A percentile compares a stretch with the other conserved stretches of the same genome.
phyloP scores from a whole-genome alignment of 2,113 vertebrate genomes.

The Rostratula benghalensis region DNA sequence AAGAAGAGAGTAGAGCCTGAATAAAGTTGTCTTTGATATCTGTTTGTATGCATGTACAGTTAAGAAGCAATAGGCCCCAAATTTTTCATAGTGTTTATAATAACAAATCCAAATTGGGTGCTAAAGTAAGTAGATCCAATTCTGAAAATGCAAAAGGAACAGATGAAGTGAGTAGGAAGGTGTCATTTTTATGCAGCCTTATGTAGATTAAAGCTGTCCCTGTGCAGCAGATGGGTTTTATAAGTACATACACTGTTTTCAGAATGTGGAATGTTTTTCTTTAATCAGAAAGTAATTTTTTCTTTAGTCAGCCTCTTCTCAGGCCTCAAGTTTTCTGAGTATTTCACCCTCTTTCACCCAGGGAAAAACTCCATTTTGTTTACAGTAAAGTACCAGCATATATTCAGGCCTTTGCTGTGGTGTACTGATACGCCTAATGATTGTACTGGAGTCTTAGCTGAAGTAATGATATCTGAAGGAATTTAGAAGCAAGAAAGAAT shows the following conservation, averaged over 20 bases:
- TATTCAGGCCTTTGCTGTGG: not conserved
- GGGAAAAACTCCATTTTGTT: not conserved
- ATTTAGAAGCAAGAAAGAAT: not conserved
- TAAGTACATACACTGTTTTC: conserved; percentile 21
- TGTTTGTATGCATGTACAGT: not conserved
- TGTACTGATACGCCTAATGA: not conserved
- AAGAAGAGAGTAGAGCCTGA: not conserved
- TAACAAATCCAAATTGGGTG: conserved; percentile 19
- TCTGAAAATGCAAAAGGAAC: conserved; percentile 28
- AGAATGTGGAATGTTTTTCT: conserved; percentile 7
- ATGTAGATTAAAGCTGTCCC: conserved; percentile 28
- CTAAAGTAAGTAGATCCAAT: conserved; percentile 20
- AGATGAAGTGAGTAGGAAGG: conserved; percentile 64
- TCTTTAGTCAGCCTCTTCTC: not conserved
- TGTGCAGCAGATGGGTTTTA: conserved; percentile 50
- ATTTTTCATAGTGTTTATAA: conserved; percentile 41
- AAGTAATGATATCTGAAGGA: not conserved
- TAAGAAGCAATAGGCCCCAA: not conserved
- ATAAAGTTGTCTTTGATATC: not conserved
- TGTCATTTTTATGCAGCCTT: conserved; percentile 9
- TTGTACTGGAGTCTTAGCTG: not conserved
- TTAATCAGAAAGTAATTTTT: not conserved
- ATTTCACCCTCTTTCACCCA: not conserved
- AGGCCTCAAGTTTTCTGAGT: not conserved
- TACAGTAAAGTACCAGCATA: not conserved